These are phyloP conservation scores for Drosophila ochracea DNA, from an alignment of 2,888 invertebrate genomes.

Conservation along the genomic window DNA sequence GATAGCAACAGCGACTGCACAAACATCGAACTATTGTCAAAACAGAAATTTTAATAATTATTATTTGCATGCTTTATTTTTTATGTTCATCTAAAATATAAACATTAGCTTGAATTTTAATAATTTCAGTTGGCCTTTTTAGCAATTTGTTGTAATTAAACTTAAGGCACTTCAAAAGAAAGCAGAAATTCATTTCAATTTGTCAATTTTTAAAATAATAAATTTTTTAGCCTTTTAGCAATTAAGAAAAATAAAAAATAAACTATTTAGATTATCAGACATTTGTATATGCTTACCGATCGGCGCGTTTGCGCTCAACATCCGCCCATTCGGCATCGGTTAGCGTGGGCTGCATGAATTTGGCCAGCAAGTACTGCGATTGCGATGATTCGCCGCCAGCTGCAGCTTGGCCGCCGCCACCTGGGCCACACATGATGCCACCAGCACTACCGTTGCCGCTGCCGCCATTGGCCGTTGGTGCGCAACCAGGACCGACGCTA, in stretches of 20 bases:
- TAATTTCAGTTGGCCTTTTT: not conserved
- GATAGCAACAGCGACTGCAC: slow-evolving; percentile 90
- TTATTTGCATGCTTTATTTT: not conserved
- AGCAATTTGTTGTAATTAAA: not conserved
- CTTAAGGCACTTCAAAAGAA: too few relatives aligned
- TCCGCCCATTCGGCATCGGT: slow-evolving; percentile 86
- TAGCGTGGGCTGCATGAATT: slow-evolving; percentile 87
- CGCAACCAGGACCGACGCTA: slow-evolving; percentile 74
- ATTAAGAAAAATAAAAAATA: not conserved
- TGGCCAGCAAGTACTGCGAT: slow-evolving; percentile 84
- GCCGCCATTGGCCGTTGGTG: slow-evolving; percentile 60
- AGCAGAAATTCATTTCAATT: not conserved
- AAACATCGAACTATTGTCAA: slow-evolving; percentile 86
- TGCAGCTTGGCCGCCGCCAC: slow-evolving; percentile 56
- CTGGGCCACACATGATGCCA: slow-evolving; percentile 55
- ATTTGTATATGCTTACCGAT: slow-evolving; percentile 83
- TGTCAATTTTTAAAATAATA: not conserved
- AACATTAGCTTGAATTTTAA: not conserved
- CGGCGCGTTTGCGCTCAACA: slow-evolving; percentile 87
- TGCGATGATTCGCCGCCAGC: slow-evolving; percentile 72
- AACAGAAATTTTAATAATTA: not conserved
- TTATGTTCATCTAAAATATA: not conserved
- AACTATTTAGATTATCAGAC: not conserved
- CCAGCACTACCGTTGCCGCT: slow-evolving; percentile 63
- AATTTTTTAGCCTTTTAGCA: not conserved